Conservation (phyloP, 2,797 vertebrate genomes). For the Simalia tracyae region DNA sequence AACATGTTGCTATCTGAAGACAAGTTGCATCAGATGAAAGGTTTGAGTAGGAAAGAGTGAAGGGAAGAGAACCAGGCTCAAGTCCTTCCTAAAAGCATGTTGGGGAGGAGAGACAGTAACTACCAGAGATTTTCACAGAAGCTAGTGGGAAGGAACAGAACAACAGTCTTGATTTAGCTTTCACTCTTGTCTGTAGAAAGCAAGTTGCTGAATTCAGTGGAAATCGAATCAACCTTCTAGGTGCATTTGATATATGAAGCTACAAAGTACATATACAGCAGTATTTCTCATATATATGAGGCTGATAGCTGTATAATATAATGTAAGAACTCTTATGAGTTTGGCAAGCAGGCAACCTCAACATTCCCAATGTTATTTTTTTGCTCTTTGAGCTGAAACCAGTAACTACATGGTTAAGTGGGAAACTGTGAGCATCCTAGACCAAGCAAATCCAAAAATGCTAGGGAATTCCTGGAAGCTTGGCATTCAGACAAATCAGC, state of each 20-base stretch:
- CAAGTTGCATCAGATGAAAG: neutral
- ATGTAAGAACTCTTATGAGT: neutral
- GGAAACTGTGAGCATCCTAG: neutral
- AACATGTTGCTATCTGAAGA: conserved; percentile 13
- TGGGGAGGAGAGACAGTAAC: neutral
- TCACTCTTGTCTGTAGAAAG: conserved; percentile 9
- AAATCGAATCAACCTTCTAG: neutral
- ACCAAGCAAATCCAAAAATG: neutral
- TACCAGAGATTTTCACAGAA: neutral
- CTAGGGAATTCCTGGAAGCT: neutral
- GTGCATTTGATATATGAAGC: neutral
- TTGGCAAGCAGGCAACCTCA: neutral
- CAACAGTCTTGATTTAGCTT: neutral
- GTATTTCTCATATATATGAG: neutral
- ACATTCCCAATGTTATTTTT: neutral
- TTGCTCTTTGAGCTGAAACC: neutral
- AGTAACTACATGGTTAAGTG: neutral
- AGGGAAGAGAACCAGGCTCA: neutral
- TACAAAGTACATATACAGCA: neutral
- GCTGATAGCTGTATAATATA: neutral
- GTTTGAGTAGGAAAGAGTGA: conserved; percentile 4
- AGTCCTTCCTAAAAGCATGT: neutral
- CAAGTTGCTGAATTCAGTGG: neutral
- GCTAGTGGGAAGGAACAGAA: neutral
- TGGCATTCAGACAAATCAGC: neutral